Base-by-base conservation (phyloP, 2,888 invertebrate species). In the Pandemis cinnamomeana region DNA sequence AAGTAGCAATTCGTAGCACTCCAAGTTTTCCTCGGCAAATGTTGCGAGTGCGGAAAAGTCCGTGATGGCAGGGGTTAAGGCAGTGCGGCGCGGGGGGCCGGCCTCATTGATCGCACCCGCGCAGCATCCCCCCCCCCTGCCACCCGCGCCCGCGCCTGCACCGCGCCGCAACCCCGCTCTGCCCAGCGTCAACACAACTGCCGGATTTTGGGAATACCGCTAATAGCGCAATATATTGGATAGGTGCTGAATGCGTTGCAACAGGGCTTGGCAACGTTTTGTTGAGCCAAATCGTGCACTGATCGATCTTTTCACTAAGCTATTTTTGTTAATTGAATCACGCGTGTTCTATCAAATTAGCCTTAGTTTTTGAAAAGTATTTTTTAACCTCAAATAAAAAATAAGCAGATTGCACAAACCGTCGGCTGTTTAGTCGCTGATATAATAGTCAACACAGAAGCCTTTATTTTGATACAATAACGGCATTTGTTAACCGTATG, bases 71-170 rank as follows among this genome's bases (percentile, higher is more conserved):
- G 74, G 74, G 74, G 74, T 74, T 74, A 71, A 74, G 66, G 74
- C 66, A 71, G 68, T 11, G 66, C 81, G 80, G 82, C 11, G 66
- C 81, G 80, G 82, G 78, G 84, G 84, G 84, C 86, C 85, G 82
- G 86, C 83, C 89, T 93, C 93, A 94, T 94, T 93, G 93, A 94
- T 94, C 93, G 93, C 86, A 80, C 79, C 83, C 86, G 88, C 91
- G 88, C 89, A 89, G 88, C 88, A 87, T 88, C 89, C 89, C 87
- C 87, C 41, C 70, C 63, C 64, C 48, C 44, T 84, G 80, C 27
- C 27, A 4, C 27, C 27, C 27, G 27, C 27, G 48, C 84, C 87
- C 82, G 86, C 81, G 80, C 78, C 80, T 72, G 76, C 78, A 80
- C 82, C 80, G 80, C 82, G 78, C 81, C 85, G 83, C 84, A 82